phyloP scores from a whole-genome alignment of 1,140 invertebrate genomes.

The Phthorimaea operculella region DNA sequence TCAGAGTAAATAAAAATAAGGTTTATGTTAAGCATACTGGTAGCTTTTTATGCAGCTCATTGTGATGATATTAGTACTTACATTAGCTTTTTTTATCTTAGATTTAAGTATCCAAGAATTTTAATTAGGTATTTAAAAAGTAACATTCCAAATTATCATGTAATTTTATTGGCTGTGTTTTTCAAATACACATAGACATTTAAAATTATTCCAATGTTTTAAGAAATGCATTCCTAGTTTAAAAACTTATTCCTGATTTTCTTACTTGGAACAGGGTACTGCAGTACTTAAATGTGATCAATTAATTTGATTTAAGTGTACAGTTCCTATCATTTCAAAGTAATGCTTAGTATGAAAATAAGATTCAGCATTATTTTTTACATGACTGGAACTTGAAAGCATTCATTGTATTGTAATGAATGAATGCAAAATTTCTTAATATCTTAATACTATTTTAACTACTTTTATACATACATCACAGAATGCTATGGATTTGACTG shows the following conservation, averaged over 20 bases:
- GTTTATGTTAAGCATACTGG: conserved; percentile 16
- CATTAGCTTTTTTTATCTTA: conserved; percentile 59
- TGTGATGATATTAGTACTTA: conserved; percentile 60
- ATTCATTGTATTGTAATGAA: neutral
- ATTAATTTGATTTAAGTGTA: no score
- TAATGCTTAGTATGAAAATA: neutral
- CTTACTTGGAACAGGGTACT: neutral
- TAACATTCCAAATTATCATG: conserved; percentile 59
- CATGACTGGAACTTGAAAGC: neutral
- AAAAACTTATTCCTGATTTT: neutral
- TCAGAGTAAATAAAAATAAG: conserved; percentile 69
- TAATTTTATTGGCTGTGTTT: conserved; percentile 37
- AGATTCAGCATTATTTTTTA: neutral
- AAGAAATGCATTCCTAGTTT: neutral
- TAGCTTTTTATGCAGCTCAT: conserved; percentile 55
- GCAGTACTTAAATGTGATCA: neutral
- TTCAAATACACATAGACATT: neutral
- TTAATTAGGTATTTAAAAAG: conserved; percentile 38
- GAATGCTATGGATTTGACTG: conserved; percentile 19
- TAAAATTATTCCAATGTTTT: neutral
- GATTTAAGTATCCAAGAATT: conserved; percentile 45
- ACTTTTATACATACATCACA: conserved; percentile 18
- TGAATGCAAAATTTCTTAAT: neutral
- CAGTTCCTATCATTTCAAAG: neutral
- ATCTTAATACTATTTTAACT: neutral